These are phyloP conservation scores for Hycleus cichorii DNA, from an alignment of 1,140 invertebrate species.

Conservation along the genomic window DNA sequence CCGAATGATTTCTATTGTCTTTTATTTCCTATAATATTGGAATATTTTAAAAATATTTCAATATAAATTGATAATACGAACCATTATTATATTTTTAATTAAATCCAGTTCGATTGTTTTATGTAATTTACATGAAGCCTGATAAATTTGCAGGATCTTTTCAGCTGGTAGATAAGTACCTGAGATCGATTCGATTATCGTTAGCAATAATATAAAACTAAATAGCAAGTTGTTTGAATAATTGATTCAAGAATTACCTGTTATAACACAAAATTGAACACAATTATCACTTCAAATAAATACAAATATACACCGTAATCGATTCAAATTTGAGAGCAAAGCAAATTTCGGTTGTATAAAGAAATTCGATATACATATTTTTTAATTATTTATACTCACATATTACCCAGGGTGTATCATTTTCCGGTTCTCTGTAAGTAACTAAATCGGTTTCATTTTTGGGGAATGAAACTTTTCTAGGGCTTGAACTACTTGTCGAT, in stretches of 20 bases:
- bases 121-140: constrained; percentile 30
- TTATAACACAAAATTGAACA: neutral
- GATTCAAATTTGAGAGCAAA: neutral
- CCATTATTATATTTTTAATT: constrained; percentile 30
- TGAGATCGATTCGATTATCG: constrained; percentile 1
- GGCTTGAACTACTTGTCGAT: neutral
- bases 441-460: constrained; percentile 20
- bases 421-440: constrained; percentile 28
- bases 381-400: constrained; percentile 13
- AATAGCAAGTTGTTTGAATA: neutral
- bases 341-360: neutral
- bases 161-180: constrained; percentile 24
- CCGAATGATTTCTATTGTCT: constrained; percentile 35
- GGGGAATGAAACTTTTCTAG: constrained; percentile 30
- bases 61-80: constrained; percentile 13
- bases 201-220: neutral
- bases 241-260: neutral
- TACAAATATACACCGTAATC: neutral
- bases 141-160: constrained; percentile 28
- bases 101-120: constrained; percentile 34
- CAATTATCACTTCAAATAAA: neutral
- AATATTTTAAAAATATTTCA: neutral
- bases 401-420: constrained; percentile 18
- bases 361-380: neutral
- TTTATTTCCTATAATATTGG: constrained; percentile 30